These are phyloP conservation scores for Caretta caretta DNA, from an alignment of 2,113 vertebrate genomes.

Conservation along the genomic window DNA sequence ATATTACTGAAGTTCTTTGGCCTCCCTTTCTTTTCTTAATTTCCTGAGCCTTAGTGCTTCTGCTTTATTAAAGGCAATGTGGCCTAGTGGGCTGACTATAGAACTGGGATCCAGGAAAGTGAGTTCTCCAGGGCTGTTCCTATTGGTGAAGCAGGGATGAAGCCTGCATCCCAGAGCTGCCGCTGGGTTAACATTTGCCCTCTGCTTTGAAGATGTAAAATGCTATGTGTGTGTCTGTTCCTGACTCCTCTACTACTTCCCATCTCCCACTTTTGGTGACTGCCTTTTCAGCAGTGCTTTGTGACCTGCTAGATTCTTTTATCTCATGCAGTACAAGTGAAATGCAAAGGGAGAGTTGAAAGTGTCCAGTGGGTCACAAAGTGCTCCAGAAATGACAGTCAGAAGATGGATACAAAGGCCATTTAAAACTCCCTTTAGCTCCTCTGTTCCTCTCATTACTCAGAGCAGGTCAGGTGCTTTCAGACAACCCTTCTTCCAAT, in stretches of 20 bases:
- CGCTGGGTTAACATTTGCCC: not conserved
- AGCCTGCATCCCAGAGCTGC: not conserved
- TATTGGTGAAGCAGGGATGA: not conserved
- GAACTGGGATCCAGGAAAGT: not conserved
- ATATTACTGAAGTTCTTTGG: not conserved
- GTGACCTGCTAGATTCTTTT: not conserved
- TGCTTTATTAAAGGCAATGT: not conserved
- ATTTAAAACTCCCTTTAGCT: not conserved
- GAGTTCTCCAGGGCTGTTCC: not conserved
- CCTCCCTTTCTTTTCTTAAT: not conserved
- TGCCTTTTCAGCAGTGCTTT: not conserved
- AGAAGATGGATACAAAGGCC: too few species aligned
- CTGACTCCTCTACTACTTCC: not conserved
- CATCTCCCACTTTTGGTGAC: not conserved
- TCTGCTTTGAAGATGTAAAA: not conserved
- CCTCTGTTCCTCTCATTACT: not conserved
- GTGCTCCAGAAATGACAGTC: not conserved
- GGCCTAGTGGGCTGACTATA: not conserved
- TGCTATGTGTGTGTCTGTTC: not conserved
- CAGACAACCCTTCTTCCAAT: rapidly evolving
- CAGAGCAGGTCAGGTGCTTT: not conserved
- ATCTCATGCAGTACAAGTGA: not conserved
- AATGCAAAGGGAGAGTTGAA: not conserved
- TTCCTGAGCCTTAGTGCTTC: too few species aligned
- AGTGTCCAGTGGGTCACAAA: not conserved